Base-by-base conservation (phyloP, 2,888 invertebrate species). In the Leptinotarsa haldemani region DNA sequence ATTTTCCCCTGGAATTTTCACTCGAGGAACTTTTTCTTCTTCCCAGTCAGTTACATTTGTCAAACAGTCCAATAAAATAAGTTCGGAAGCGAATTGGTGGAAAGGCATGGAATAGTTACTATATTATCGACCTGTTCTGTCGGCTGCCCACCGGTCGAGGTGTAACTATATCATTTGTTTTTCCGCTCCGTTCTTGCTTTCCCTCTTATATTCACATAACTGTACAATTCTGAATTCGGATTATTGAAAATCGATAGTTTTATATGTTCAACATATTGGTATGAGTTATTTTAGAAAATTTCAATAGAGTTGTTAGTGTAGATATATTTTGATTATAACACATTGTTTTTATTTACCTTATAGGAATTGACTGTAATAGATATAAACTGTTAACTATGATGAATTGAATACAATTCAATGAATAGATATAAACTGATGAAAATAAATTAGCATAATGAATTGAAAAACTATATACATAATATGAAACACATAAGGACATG, bases 101-200 rank as follows among this genome's bases (percentile, higher is more conserved):
- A 73, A 71, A 71, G 70, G 74, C 73, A 77, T 76, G 77, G 79
- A 78, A 80, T 77, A 78, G 30, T 77, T 77, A 78, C 30, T 78
- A 78, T 80, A 82, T 82, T 82, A 83, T 82, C 82, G 80, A 81
- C 81, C 81, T 80, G 79, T 61, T 69, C 78, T 76, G 76, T 15
- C 52, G 40, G 78, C 82, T 81, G 82, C 80, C 82, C 83, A 83
- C 83, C 83, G 84, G 83, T 79, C 82, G 79, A 85, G 84, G 85
- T 85, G 85, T 85, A 84, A 84, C 83, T 84, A 85, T 84, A 85
- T 84, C 84, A 84, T 84, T 82, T 78, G 78, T 80, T 80, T 81
- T 81, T 79, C 79, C 71, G 56, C 47, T 30, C 20, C 53, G 30
- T 15, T 67, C 9, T 65, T 20, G 15, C 30, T 5, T 65, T 22